Base-by-base conservation (phyloP, 2,113 vertebrate genomes). In the Silurus meridionalis region DNA sequence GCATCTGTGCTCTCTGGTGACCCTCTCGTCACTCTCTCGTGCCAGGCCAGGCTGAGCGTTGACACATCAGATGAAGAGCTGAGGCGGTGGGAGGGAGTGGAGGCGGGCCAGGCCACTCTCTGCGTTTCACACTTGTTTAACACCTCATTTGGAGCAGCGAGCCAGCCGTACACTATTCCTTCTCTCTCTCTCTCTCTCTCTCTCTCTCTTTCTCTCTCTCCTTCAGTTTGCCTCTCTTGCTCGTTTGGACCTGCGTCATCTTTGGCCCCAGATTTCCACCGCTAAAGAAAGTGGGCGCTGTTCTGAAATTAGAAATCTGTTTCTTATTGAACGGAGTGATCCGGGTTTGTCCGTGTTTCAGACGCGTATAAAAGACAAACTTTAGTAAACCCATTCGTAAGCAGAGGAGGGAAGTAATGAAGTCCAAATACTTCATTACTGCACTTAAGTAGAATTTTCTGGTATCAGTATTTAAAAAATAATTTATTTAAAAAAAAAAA, bases 1-100 rank as follows among this genome's bases (percentile, higher is more conserved):
- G 88, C 90, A 91, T 91, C 88, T 91, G 90, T 89, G 88, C 85
- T 89, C 90, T 88, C 90, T 80, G 82, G 88, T 91, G 90, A 89
- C 90, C 88, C 85, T 86, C 85, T 88, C 88, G 69, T 87, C 86
- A 86, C 86, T 85, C 86, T 87, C 80, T 83, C 80, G 75, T 85
- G 86, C 88, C 88, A 89, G 86, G 85, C 89, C 89, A 87, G 88
- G 71, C 88, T 83, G 80, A 83, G 90, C 86, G 74, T 90, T 91
- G 88, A 88, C 90, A 91, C 90, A 88, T 91, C 90, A 90, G 90
- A 88, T 88, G 88, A 91, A 89, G 88, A 90, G 84, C 85, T 87
- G 89, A 88, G 83, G 83, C 75, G 84, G 89, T 90, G 83, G 88
- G 90, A 88, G 90, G 87, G 87, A 77, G 87, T 88, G 90, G 88